Evolutionary conservation across 2,888 invertebrate species (phyloP), one percentile per base, ranked within the genome.

Genomic region (Cheilosia vernalis): DNA sequence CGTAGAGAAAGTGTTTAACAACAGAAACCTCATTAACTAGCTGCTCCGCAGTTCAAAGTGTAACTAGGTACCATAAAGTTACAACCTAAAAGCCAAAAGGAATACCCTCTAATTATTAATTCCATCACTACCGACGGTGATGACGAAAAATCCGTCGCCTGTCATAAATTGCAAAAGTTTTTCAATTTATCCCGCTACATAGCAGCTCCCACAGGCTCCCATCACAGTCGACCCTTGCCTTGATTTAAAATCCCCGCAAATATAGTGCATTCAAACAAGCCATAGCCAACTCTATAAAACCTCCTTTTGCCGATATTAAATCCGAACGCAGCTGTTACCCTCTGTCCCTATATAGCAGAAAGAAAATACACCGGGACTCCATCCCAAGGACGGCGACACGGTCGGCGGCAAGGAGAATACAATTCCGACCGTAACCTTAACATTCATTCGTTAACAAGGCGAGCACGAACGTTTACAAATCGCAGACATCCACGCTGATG

Each of bases 91-190:
- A 67, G 30, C 30, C 37, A 37, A 77, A 72, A 33, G 33, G 53
- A 47, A 74, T 30, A 66, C 40, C 69, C 19, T 66, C 66, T 82
- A 77, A 78, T 83, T 83, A 83, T 63, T 63, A 79, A 78, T 78
- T 79, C 53, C 82, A 73, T 56, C 40, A 66, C 69, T 56, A 58
- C 33, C 47, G 49, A 58, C 33, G 79, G 56, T 27, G 73, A 83
- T 69, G 79, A 83, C 67, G 51, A 67, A 76, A 76, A 73, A 67
- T 83, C 66, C 72, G 66, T 78, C 83, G 83, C 73, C 83, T 63
- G 72, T 83, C 77, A 73, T 83, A 83, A 83, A 83, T 83, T 78
- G 78, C 63, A 83, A 83, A 83, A 83, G 55, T 83, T 83, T 83
- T 83, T 83, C 78, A 83, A 83, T 83, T 79, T 83, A 73, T 60